Conservation (phyloP, 1,140 invertebrate species). For the Gryon sp. region DNA sequence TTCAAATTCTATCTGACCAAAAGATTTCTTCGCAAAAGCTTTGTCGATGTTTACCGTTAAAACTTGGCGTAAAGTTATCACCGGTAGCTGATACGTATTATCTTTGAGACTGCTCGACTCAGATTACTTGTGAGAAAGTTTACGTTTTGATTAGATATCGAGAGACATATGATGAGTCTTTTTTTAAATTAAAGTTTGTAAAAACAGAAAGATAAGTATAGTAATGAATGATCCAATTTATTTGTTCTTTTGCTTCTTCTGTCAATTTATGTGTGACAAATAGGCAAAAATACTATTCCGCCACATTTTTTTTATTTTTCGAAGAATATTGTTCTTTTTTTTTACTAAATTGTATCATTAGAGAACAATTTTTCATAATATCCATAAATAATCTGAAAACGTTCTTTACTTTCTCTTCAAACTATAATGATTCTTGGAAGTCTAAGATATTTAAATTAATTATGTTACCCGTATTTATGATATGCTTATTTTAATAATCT, state of each 20-base stretch:
- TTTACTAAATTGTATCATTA: neutral
- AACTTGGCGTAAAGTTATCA: slow-evolving; percentile 32
- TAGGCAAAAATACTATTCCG: too few species aligned
- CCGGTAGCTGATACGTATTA: slow-evolving; percentile 47
- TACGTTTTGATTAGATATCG: slow-evolving; percentile 52
- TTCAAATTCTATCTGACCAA: slow-evolving; percentile 10
- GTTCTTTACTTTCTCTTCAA: slow-evolving; percentile 6
- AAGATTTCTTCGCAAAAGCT: slow-evolving; percentile 9
- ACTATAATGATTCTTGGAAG: slow-evolving; percentile 12
- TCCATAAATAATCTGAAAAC: neutral
- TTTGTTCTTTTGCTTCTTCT: neutral
- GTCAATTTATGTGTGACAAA: neutral
- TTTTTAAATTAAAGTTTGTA: slow-evolving; percentile 32
- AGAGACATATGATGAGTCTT: slow-evolving; percentile 39
- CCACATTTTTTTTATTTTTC: too few species aligned
- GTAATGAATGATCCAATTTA: slow-evolving; percentile 6
- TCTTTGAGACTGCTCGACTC: slow-evolving; percentile 36
- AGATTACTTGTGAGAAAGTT: slow-evolving; percentile 55
- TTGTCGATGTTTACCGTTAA: slow-evolving; percentile 29
- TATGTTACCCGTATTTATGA: too few species aligned
- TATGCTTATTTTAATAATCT: too few species aligned
- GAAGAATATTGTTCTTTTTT: neutral
- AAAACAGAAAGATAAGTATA: slow-evolving; percentile 31
- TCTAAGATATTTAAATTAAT: slow-evolving; percentile 7
- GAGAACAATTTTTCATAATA: neutral